phyloP scores from a whole-genome alignment of 2,888 invertebrate genomes.

The Psylliodes chrysocephalus region DNA sequence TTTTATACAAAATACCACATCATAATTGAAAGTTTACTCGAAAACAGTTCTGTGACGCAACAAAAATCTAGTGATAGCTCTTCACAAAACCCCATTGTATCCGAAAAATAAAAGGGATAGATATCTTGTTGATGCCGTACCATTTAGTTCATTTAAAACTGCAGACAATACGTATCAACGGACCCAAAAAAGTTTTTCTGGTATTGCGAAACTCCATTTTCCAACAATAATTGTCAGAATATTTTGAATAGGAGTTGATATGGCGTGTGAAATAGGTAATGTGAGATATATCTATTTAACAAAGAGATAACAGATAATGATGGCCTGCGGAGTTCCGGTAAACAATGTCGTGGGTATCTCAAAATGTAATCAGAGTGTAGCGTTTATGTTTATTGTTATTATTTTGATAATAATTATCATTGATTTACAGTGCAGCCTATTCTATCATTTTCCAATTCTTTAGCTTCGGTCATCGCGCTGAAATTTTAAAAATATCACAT shows the following conservation, averaged over 20 bases:
- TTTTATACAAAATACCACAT: too few species aligned
- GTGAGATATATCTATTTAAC: constrained; percentile 31
- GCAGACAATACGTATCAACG: not conserved
- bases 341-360: constrained; percentile 21
- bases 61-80: too few species aligned
- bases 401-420: too few species aligned
- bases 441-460: too few species aligned
- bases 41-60: too few species aligned
- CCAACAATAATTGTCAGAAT: constrained; percentile 24
- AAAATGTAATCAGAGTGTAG: not conserved
- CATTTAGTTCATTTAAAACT: not conserved
- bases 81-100: not conserved
- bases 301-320: constrained; percentile 38
- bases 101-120: not conserved
- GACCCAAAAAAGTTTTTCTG: constrained; percentile 3
- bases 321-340: constrained; percentile 29
- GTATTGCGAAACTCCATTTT: constrained; percentile 9
- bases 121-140: not conserved
- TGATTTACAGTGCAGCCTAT: too few species aligned
- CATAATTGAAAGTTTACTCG: too few species aligned
- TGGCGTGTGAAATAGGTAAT: constrained; percentile 31
- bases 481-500: too few species aligned
- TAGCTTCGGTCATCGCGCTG: too few species aligned
- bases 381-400: not conserved
- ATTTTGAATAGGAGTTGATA: constrained; percentile 30